These are phyloP conservation scores for Stictocephala bisonia DNA, from an alignment of 2,888 invertebrate species.

Conservation along the genomic window DNA sequence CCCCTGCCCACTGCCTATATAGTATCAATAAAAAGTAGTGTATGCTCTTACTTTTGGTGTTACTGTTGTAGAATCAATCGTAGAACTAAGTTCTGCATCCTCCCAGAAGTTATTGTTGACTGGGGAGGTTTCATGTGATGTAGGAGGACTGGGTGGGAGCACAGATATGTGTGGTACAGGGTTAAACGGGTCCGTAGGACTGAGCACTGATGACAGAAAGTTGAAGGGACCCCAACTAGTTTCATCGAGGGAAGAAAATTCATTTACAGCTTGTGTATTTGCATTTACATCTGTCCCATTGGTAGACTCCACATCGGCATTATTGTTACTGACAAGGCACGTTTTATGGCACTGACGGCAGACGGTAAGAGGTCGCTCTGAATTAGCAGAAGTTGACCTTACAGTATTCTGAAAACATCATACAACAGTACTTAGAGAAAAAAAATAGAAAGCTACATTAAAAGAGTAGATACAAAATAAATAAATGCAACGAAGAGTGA, in stretches of 20 bases:
- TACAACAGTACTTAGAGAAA: too few relatives aligned
- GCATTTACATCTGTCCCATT: constrained; percentile 53
- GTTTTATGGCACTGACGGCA: constrained; percentile 84
- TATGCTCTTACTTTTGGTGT: constrained; percentile 43
- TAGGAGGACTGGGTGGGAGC: constrained; percentile 76
- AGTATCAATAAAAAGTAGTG: background rate
- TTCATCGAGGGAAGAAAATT: constrained; percentile 52
- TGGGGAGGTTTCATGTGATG: constrained; percentile 28
- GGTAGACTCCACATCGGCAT: constrained; percentile 30
- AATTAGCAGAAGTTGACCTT: constrained; percentile 78
- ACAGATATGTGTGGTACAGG: constrained; percentile 75
- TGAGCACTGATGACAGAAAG: constrained; percentile 50
- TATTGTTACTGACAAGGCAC: constrained; percentile 68
- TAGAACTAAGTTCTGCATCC: constrained; percentile 45
- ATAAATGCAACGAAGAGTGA: too few relatives aligned
- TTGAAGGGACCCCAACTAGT: constrained; percentile 51
- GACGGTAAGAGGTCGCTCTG: constrained; percentile 75
- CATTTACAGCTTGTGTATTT: constrained; percentile 46
- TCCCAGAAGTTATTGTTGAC: constrained; percentile 55
- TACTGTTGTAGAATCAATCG: constrained; percentile 24
- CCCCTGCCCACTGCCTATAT: background rate
- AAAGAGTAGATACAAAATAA: too few relatives aligned
- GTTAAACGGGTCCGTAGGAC: constrained; percentile 64
- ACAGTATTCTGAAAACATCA: constrained; percentile 83
- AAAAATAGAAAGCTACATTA: too few relatives aligned